Evolutionary conservation across 2,888 invertebrate genomes (phyloP), one percentile per base, ranked within the genome.

Genomic region (Caenorhabditis becei): DNA sequence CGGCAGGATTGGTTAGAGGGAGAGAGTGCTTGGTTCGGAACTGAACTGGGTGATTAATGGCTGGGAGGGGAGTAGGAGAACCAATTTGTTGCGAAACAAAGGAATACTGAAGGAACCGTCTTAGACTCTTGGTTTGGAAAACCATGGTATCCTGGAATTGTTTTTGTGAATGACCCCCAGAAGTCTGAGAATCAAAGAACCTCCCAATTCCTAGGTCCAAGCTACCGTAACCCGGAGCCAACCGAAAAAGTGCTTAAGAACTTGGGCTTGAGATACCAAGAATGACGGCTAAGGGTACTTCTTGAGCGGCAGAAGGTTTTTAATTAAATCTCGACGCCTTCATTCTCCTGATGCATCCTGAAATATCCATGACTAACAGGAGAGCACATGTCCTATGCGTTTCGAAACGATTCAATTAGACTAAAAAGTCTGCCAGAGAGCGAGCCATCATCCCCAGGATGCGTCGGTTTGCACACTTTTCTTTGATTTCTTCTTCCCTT

Each of bases 401-500:
- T 20, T 62, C 32, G 66, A 66, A 75, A 66, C 66, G 53, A 75
- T 75, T 61, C 66, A 75, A 75, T 75, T 75, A 75, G 66, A 28
- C 54, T 66, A 53, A 66, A 74, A 66, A 58, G 74, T 61, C 71
- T 61, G 70, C 59, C 59, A 59, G 26, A 54, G 41, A 24, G 37
- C 41, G 20, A 35, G 37, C 26, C 41, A 70, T 61, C 70, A 70
- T 51, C 51, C 49, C 47, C 10, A 62, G 54, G 44, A 51, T 63
- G 28, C 63, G 1, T 8, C 2, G 16, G 53, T 53, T 53, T 53
- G 24, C 24, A 16, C 26, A 26, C 1, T 23, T 51, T 63, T 47
- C 24, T 56, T 28, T 28, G 18, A 28, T 56, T 63, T 35, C 35
- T 72, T 56, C 54, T 35, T 58, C 23, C 23, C 28, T 24, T 16